phyloP scores from a whole-genome alignment of 2,888 invertebrate genomes.

The Epiblema foenella region DNA sequence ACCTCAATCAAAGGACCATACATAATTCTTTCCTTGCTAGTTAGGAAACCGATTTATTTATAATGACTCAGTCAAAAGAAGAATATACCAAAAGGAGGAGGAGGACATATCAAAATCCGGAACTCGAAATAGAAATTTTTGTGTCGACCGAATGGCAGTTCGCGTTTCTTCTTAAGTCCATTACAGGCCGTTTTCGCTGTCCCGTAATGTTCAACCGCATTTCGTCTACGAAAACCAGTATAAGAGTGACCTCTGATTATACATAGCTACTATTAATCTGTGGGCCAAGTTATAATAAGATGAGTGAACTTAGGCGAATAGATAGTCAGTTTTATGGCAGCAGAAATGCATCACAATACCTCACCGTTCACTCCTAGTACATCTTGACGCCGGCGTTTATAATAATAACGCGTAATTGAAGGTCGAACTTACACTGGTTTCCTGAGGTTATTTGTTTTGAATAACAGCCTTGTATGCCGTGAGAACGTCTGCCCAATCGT shows the following conservation, averaged over 20 bases:
- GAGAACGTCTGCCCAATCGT: constrained; percentile 75
- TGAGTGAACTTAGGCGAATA: background rate
- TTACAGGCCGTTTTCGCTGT: constrained; percentile 53
- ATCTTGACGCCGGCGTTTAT: too few species aligned
- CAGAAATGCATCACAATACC: background rate
- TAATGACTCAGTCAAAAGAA: too few species aligned
- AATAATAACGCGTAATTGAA: background rate
- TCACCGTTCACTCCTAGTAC: background rate
- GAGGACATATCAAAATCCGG: background rate
- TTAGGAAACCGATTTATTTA: too few species aligned
- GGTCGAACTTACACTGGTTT: background rate
- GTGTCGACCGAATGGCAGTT: background rate
- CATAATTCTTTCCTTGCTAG: too few species aligned
- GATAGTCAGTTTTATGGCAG: background rate
- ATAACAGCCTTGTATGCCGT: constrained; percentile 49
- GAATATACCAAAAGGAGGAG: background rate
- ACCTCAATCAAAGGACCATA: too few species aligned
- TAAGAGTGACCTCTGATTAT: background rate
- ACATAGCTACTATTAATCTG: background rate
- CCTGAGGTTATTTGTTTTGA: background rate
- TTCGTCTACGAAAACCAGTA: background rate
- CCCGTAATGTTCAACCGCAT: constrained; percentile 43
- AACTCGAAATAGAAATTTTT: background rate
- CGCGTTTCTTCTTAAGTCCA: background rate
- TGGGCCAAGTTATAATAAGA: background rate